Evolutionary conservation across 2,113 vertebrate species (phyloP).

Genomic region (Gulo gulo): DNA sequence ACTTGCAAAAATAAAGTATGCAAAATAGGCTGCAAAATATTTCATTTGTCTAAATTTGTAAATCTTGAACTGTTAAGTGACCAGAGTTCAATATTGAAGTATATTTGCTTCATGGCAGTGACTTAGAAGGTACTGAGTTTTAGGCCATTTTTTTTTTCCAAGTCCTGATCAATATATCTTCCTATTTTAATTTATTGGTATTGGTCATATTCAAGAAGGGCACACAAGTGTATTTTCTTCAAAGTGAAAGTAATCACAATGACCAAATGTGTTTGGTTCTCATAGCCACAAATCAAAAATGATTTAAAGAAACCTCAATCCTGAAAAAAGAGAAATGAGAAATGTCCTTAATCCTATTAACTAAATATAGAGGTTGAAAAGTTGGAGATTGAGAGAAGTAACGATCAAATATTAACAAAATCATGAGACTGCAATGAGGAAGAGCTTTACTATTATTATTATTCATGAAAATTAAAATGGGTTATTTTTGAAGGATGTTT

Average conservation of each 20-base stretch:
- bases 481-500: background rate
- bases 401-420: slow-evolving; percentile 43
- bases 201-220: background rate
- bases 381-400: background rate
- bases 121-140: background rate
- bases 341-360: background rate
- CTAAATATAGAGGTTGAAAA: background rate
- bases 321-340: background rate
- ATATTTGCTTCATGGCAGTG: background rate
- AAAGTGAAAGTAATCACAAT: background rate
- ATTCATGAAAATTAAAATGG: background rate
- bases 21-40: background rate
- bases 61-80: background rate
- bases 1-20: background rate
- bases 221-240: background rate
- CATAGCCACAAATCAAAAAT: background rate
- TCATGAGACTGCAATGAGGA: background rate
- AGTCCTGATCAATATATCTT: background rate
- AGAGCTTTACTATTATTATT: background rate
- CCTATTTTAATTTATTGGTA: background rate
- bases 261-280: background rate
- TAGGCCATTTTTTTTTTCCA: background rate
- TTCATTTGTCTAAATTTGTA: background rate
- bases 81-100: background rate
- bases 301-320: background rate